Percentiles rank a stretch among this genome's conserved stretches.
These are phyloP conservation scores for Ageneiosus marmoratus DNA, from an alignment of 2,113 vertebrate species.

Conservation along the genomic window DNA sequence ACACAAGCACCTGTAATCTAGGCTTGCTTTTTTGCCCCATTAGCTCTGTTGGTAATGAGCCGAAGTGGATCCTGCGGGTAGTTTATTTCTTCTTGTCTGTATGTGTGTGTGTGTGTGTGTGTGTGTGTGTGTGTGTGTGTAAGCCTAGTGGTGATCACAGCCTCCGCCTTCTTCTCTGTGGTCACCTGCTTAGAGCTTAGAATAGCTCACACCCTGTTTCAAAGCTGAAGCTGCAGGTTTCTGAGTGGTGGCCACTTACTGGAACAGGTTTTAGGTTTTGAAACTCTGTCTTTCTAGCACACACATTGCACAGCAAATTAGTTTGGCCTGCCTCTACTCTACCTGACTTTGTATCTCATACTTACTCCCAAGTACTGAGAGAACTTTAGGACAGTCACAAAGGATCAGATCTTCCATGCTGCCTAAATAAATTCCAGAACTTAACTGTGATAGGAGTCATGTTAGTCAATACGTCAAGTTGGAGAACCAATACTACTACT, in stretches of 20 bases:
- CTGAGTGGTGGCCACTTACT: conserved; percentile 21
- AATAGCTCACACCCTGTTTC: conserved; percentile 17
- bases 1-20: conserved; percentile 42
- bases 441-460: neutral
- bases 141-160: conserved; percentile 30
- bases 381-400: neutral
- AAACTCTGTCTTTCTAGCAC: conserved; percentile 37
- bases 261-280: conserved; percentile 45
- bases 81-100: conserved; percentile 27
- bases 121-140: conserved; percentile 27
- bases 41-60: conserved; percentile 54
- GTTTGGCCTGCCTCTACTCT: neutral
- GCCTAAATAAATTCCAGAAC: neutral
- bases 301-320: conserved; percentile 30
- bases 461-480: neutral
- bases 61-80: conserved; percentile 31
- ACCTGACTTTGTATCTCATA: neutral
- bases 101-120: conserved; percentile 12
- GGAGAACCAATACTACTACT: too few species aligned
- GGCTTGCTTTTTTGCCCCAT: conserved; percentile 47
- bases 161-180: conserved; percentile 11
- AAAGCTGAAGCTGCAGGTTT: conserved; percentile 31
- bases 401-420: neutral
- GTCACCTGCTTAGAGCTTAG: neutral
- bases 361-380: neutral